Evolutionary conservation across 2,888 invertebrate species (phyloP).

Genomic region (Mimachlamys varia): DNA sequence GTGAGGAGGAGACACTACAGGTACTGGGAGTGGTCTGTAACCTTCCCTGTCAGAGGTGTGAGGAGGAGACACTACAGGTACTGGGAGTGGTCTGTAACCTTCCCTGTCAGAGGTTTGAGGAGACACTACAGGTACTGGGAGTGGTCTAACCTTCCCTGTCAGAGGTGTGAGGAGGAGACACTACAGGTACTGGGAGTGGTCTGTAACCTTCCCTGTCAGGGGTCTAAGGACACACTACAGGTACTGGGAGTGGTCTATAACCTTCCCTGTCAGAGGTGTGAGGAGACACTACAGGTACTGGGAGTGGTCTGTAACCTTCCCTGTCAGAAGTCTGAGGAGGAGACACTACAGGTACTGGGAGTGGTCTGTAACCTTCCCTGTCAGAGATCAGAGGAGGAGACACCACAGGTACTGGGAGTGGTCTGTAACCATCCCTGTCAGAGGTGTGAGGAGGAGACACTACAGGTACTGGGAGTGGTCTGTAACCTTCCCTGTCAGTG

Average conservation of each 20-base stretch:
- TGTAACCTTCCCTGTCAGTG: background rate
- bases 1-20: background rate
- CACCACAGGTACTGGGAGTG: background rate
- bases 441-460: background rate
- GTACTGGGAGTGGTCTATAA: background rate
- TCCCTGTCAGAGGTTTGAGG: background rate
- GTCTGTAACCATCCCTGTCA: background rate
- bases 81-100: background rate
- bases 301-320: background rate
- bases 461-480: background rate
- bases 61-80: background rate
- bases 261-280: background rate
- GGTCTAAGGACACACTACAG: background rate
- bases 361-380: background rate
- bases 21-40: background rate
- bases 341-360: background rate
- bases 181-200: background rate
- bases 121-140: background rate
- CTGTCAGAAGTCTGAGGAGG: background rate
- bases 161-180: background rate
- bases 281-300: background rate
- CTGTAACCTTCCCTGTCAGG: background rate
- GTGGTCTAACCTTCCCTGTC: background rate
- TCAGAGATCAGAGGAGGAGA: background rate
- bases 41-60: background rate